Evolutionary conservation across 35 echinoderm and acorn worm genomes (phyloP).

Genomic region (Lytechinus pictus): DNA sequence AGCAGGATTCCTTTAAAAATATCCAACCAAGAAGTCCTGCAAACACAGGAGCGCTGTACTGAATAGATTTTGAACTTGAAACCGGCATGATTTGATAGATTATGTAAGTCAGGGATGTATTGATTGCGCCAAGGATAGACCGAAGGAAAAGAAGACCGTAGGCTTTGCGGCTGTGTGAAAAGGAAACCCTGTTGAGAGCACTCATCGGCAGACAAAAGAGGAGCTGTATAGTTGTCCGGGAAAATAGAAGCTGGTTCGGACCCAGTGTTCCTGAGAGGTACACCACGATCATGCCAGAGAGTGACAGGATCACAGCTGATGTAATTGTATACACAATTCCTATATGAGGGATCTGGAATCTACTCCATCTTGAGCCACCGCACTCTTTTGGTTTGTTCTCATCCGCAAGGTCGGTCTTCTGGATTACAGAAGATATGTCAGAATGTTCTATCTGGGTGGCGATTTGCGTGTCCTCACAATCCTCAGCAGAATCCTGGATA

Average conservation of each 20-base stretch:
- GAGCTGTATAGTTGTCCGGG: conserved; percentile 11
- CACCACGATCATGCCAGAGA: background rate
- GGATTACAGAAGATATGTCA: background rate
- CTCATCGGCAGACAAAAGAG: background rate
- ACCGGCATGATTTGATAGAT: conserved; percentile 48
- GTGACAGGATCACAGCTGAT: background rate
- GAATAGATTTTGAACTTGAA: background rate
- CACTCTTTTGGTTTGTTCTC: background rate
- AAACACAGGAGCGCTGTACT: conserved; percentile 21
- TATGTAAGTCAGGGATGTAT: background rate
- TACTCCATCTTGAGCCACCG: background rate
- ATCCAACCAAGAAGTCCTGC: background rate
- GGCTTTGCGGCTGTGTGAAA: background rate
- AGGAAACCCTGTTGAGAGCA: background rate
- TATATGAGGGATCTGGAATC: background rate
- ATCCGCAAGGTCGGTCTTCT: background rate
- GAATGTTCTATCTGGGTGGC: background rate
- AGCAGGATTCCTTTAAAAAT: background rate
- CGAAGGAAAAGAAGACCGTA: conserved; percentile 6
- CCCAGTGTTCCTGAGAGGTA: background rate
- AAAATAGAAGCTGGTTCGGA: background rate
- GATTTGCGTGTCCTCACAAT: background rate
- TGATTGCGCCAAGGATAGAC: conserved; percentile 11
- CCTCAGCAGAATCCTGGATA: background rate
- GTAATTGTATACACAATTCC: background rate